phyloP scores from a whole-genome alignment of 2,888 invertebrate genomes.

The Lithosia quadra region DNA sequence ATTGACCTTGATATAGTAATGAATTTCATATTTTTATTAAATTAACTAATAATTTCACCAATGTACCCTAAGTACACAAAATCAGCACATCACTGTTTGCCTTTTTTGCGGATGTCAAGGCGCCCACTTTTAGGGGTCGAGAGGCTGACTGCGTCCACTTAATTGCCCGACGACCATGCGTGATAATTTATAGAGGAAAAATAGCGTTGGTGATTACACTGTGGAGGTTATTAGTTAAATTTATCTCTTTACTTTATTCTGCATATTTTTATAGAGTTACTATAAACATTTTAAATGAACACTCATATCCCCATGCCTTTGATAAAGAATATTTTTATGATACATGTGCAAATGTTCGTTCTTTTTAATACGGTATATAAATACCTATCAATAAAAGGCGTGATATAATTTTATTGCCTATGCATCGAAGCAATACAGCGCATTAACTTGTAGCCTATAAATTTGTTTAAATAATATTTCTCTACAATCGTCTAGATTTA shows the following conservation, averaged over 20 bases:
- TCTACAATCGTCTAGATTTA: too few species aligned
- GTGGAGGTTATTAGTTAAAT: not conserved
- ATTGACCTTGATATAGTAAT: too few species aligned
- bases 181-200: constrained; percentile 12
- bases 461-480: too few species aligned
- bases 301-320: not conserved
- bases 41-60: too few species aligned
- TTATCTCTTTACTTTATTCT: not conserved
- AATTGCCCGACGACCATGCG: not conserved
- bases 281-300: not conserved
- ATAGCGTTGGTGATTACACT: constrained; percentile 19
- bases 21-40: too few species aligned
- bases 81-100: not conserved
- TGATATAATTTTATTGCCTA: too few species aligned
- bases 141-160: not conserved
- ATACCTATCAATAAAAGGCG: too few species aligned
- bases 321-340: not conserved
- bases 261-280: not conserved
- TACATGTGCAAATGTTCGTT: not conserved
- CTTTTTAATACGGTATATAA: not conserved
- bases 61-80: not conserved
- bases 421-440: too few species aligned
- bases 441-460: too few species aligned
- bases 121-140: not conserved
- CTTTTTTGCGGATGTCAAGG: not conserved